Evolutionary conservation across 2,888 invertebrate genomes (phyloP).

Genomic region (Poecilobothrus nobilitatus): DNA sequence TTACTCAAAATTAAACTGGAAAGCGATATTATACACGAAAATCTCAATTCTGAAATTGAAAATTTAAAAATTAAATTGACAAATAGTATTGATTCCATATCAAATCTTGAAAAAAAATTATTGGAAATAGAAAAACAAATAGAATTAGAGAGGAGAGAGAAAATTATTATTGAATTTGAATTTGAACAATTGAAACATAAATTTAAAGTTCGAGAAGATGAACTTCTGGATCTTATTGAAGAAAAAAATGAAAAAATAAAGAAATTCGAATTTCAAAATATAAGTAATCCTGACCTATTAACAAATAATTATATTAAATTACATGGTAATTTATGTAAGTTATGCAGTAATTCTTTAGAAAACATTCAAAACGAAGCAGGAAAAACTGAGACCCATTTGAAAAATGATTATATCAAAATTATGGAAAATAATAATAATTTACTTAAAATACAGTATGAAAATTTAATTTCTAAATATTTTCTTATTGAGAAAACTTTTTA

Average conservation of each 20-base stretch:
- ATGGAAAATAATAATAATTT: not conserved
- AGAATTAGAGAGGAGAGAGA: conserved; percentile 34
- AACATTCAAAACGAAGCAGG: not conserved
- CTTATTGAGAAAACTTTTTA: not conserved
- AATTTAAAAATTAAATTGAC: conserved; percentile 43
- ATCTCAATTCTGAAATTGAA: conserved; percentile 26
- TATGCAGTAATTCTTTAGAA: not conserved
- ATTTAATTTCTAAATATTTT: not conserved
- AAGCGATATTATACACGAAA: conserved; percentile 15
- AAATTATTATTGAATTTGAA: conserved; percentile 44
- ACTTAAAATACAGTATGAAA: not conserved
- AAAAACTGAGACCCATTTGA: too few species aligned
- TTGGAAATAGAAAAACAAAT: conserved; percentile 28
- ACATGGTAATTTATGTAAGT: not conserved
- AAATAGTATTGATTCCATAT: conserved; percentile 43
- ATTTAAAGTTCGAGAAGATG: conserved; percentile 48
- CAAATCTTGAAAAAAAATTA: conserved; percentile 21
- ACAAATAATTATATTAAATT: not conserved
- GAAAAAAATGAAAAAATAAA: conserved; percentile 36
- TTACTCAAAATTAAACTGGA: not conserved
- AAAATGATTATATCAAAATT: too few species aligned
- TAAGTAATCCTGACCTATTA: not conserved
- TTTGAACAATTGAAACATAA: conserved; percentile 48
- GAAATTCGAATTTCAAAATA: conserved; percentile 22
- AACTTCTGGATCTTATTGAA: conserved; percentile 46